Percentiles rank a stretch among this genome's conserved stretches.
These are phyloP conservation scores for Halocynthia aurantium DNA, from an alignment of 23 tunicate species.

Conservation along the genomic window DNA sequence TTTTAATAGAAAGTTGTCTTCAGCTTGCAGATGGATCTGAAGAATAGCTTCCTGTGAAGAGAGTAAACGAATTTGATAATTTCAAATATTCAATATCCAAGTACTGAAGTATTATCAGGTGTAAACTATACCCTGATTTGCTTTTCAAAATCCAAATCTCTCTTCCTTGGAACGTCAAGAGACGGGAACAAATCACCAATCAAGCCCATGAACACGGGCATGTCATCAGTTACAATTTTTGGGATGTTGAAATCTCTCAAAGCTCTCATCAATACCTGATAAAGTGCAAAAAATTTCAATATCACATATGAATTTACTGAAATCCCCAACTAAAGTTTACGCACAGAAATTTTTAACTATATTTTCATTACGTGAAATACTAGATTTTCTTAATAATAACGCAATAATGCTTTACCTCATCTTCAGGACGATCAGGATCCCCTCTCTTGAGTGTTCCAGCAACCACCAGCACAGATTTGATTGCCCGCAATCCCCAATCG, in stretches of 20 bases:
- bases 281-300: too few relatives aligned
- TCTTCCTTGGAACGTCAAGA: constrained; percentile 91
- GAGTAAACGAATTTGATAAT: not conserved
- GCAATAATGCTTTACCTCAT: constrained; percentile 47
- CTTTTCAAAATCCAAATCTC: constrained; percentile 96
- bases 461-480: constrained; percentile 97
- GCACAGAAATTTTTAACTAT: too few relatives aligned
- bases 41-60: constrained; percentile 68
- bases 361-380: too few relatives aligned
- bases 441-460: constrained; percentile 96
- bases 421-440: constrained; percentile 93
- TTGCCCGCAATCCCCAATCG: constrained; percentile 98
- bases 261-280: constrained; percentile 94
- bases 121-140: constrained; percentile 43
- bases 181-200: constrained; percentile 98
- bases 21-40: constrained; percentile 80
- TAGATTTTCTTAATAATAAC: too few relatives aligned
- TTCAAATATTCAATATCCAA: not conserved
- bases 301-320: too few relatives aligned
- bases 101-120: not conserved
- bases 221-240: constrained; percentile 95
- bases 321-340: too few relatives aligned
- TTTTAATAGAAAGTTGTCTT: constrained; percentile 88
- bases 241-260: constrained; percentile 98
- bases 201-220: constrained; percentile 95